Evolutionary conservation across 2,888 invertebrate species (phyloP).

Genomic region (Brachypalpus laphriformis): DNA sequence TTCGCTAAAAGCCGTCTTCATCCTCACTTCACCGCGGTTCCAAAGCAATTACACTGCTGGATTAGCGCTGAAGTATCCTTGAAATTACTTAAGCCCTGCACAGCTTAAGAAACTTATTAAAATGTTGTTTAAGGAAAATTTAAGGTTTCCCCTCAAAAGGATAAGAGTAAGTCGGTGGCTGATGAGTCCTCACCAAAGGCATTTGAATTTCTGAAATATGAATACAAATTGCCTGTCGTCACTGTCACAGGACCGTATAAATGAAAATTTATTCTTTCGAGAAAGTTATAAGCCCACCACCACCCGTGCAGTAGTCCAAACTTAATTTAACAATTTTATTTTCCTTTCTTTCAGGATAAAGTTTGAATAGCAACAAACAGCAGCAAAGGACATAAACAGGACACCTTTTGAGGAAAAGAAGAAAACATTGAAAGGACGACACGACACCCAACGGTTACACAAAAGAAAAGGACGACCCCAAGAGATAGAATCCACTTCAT

Average conservation of each 20-base stretch:
- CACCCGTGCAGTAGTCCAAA: neutral
- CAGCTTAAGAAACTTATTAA: no score
- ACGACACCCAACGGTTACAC: slow-evolving; percentile 20
- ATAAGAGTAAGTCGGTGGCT: neutral
- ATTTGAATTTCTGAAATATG: neutral
- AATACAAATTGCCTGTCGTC: neutral
- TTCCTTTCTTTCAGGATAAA: slow-evolving; percentile 25
- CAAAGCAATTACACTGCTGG: no score
- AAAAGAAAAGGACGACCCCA: slow-evolving; percentile 40
- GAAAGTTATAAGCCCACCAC: neutral
- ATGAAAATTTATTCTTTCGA: neutral
- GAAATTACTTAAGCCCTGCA: neutral
- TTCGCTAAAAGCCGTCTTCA: no score
- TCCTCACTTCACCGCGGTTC: no score
- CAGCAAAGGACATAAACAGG: neutral
- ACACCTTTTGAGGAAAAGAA: slow-evolving; percentile 7
- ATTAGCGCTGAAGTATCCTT: neutral
- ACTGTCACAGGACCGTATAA: no score
- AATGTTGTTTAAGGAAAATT: neutral
- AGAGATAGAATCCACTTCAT: slow-evolving; percentile 50
- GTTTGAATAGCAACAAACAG: slow-evolving; percentile 23
- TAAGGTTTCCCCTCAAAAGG: no score
- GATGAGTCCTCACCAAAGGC: neutral
- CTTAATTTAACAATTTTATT: neutral
- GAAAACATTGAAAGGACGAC: slow-evolving; percentile 8